These are phyloP conservation scores for Tupiocoris notatus DNA, from an alignment of 2,888 invertebrate species.

Conservation along the genomic window DNA sequence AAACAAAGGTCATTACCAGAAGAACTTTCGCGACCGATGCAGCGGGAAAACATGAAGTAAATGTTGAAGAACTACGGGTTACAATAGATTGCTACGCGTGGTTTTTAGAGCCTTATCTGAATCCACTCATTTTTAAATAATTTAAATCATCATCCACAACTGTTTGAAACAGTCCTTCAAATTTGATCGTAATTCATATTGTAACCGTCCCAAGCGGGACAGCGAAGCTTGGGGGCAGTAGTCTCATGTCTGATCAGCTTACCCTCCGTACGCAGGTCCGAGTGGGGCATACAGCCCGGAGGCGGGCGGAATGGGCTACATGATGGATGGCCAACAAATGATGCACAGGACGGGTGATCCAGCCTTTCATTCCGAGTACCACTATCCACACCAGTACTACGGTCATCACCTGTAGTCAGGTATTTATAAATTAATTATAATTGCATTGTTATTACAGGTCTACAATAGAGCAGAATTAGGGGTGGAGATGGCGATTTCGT, in stretches of 20 bases:
- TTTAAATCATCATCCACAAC: neutral
- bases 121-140: neutral
- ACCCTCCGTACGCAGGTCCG: constrained; percentile 90
- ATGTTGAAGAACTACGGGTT: no score
- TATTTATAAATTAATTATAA: no score
- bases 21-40: no score
- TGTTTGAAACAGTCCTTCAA: no score
- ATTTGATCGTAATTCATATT: no score
- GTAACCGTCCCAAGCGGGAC: neutral
- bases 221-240: constrained; percentile 40
- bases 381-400: constrained; percentile 90
- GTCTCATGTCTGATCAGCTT: constrained; percentile 60
- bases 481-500: no score
- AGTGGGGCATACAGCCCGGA: constrained; percentile 96
- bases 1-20: no score
- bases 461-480: no score
- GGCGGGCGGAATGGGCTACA: constrained; percentile 94
- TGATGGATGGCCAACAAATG: constrained; percentile 98
- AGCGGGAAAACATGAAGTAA: no score
- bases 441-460: no score
- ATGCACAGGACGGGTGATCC: constrained; percentile 91
- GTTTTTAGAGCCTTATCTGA: neutral
- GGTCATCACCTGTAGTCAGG: constrained; percentile 78
- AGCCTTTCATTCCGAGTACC: constrained; percentile 91
- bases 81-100: no score